Percentiles rank a stretch among this genome's conserved stretches.
Evolutionary conservation across 2,797 vertebrate genomes (phyloP).

Genomic region (Girardinus metallicus): DNA sequence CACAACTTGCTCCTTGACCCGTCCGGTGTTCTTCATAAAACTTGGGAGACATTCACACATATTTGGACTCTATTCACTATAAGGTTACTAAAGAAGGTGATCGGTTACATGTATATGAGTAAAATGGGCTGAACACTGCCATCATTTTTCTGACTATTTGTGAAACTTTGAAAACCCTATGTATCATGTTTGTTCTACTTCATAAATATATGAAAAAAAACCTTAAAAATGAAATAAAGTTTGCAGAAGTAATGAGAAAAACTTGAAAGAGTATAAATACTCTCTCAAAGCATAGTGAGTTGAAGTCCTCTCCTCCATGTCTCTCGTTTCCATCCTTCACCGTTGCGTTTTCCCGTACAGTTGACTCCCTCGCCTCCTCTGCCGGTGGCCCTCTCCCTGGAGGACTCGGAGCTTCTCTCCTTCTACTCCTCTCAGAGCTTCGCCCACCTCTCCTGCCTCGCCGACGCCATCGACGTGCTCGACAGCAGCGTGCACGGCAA

Average conservation of each 20-base stretch:
- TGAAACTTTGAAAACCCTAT: background rate
- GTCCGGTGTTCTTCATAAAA: background rate
- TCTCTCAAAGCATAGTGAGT: background rate
- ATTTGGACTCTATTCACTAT: background rate
- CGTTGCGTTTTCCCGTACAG: constrained; percentile 46
- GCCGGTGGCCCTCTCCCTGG: constrained; percentile 79
- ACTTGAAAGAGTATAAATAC: background rate
- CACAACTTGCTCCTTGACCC: background rate
- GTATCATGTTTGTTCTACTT: background rate
- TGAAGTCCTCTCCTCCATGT: background rate
- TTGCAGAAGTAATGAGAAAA: background rate
- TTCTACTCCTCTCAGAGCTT: constrained; percentile 92
- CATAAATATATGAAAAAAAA: background rate
- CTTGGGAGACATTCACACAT: background rate
- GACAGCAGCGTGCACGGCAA: constrained; percentile 86
- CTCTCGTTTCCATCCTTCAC: background rate
- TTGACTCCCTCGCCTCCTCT: constrained; percentile 76
- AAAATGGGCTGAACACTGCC: background rate
- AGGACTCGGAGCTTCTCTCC: constrained; percentile 88
- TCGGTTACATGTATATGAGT: background rate
- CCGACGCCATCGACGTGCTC: constrained; percentile 86
- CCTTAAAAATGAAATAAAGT: background rate
- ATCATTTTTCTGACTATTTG: background rate
- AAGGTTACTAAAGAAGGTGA: background rate
- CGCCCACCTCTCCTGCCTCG: constrained; percentile 86